A percentile compares a stretch with the other conserved stretches of the same genome.
phyloP scores from a whole-genome alignment of 1,140 invertebrate genomes.

The Aphis craccivora region DNA sequence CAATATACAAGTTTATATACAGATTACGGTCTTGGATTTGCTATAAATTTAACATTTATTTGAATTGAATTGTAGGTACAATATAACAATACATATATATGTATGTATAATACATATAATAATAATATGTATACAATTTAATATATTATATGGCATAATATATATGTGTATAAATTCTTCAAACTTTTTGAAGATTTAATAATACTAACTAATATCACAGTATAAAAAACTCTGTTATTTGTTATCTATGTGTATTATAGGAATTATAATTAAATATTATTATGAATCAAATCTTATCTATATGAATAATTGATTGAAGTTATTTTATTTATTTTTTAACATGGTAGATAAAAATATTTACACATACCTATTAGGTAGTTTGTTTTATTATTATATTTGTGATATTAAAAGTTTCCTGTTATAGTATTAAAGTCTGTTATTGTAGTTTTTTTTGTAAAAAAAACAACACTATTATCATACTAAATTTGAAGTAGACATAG shows the following conservation, averaged over 20 bases:
- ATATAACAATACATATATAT: background rate
- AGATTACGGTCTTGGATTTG: no score
- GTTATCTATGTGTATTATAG: background rate
- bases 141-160: background rate
- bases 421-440: background rate
- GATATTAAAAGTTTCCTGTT: no score
- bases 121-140: background rate
- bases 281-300: background rate
- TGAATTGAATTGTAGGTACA: background rate
- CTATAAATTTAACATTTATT: conserved; percentile 21
- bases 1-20: conserved; percentile 10
- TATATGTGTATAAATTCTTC: background rate
- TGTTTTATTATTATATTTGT: no score
- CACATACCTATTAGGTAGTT: no score
- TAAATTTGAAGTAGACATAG: background rate
- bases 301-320: background rate
- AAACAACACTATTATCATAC: background rate
- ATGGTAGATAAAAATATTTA: background rate
- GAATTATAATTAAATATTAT: background rate
- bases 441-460: background rate
- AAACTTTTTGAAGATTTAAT: background rate
- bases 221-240: background rate
- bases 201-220: background rate
- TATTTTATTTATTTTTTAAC: background rate
- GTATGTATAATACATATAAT: background rate